Percentiles rank a stretch among this genome's conserved stretches.
Conservation (phyloP, 2,888 invertebrate genomes). For the Athalia rosae region DNA sequence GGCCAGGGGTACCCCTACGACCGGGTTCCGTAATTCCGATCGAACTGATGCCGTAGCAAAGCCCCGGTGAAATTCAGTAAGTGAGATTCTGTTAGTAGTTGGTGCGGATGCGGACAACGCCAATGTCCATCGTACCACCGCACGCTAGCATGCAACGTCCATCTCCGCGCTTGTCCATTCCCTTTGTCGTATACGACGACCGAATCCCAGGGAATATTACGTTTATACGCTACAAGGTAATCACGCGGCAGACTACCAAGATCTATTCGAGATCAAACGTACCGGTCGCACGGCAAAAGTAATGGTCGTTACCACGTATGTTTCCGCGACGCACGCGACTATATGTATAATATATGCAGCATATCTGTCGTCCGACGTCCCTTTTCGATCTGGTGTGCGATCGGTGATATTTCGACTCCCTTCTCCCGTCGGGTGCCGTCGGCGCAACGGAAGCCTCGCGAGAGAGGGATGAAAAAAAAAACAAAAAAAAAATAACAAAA, state of each 20-base stretch:
- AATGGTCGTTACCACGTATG: background rate
- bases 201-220: slow-evolving; percentile 41
- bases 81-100: too few relatives aligned
- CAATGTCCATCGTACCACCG: slow-evolving; percentile 1
- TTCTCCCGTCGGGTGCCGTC: too few relatives aligned
- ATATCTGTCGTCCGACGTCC: too few relatives aligned
- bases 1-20: background rate
- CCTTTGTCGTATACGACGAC: slow-evolving; percentile 28
- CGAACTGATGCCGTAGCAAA: slow-evolving; percentile 46
- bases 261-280: slow-evolving; percentile 32
- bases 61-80: slow-evolving; percentile 51
- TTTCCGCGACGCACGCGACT: background rate
- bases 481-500: too few relatives aligned
- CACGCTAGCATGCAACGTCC: slow-evolving; percentile 49
- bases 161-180: slow-evolving; percentile 26
- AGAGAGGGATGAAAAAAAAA: too few relatives aligned
- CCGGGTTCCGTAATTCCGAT: slow-evolving; percentile 35
- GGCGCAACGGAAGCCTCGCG: too few relatives aligned
- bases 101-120: slow-evolving; percentile 50
- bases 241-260: slow-evolving; percentile 42
- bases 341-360: too few relatives aligned
- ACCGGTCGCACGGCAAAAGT: background rate
- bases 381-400: too few relatives aligned
- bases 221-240: slow-evolving; percentile 45
- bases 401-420: too few relatives aligned